Conservation (phyloP, 2,797 vertebrate species). For the Caiman crocodilus region DNA sequence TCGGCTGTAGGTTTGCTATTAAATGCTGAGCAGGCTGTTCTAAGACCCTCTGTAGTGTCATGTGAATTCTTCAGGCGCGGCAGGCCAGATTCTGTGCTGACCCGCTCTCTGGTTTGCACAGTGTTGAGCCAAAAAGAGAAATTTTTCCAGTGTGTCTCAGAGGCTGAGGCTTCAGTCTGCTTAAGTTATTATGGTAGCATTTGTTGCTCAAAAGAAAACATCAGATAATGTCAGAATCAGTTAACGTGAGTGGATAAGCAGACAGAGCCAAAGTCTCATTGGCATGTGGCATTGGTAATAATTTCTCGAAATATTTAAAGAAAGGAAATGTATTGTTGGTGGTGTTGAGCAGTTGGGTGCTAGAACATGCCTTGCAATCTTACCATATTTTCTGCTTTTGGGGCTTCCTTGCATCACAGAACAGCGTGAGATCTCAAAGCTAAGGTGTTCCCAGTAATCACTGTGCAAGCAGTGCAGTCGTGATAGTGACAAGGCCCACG, state of each 20-base stretch:
- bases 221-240: conserved; percentile 18
- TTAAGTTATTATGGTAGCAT: conserved; percentile 30
- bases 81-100: not conserved
- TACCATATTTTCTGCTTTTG: not conserved
- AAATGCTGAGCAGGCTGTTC: conserved; percentile 38
- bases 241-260: not conserved
- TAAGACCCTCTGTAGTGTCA: conserved; percentile 46
- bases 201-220: conserved; percentile 43
- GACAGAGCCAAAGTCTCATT: not conserved
- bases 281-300: not conserved
- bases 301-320: not conserved
- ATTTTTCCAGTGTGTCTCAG: not conserved
- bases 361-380: not conserved
- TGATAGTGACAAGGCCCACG: not conserved
- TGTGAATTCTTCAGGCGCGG: conserved; percentile 53
- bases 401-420: not conserved
- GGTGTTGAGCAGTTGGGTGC: not conserved
- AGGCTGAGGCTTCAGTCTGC: not conserved
- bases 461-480: fast-evolving
- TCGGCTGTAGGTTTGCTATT: conserved; percentile 33
- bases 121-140: not conserved
- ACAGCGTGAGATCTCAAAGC: not conserved
- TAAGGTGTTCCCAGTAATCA: not conserved
- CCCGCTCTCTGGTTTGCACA: conserved; percentile 9
- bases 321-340: not conserved